phyloP scores from a whole-genome alignment of 2,888 invertebrate genomes.

The Tholera decimalis region DNA sequence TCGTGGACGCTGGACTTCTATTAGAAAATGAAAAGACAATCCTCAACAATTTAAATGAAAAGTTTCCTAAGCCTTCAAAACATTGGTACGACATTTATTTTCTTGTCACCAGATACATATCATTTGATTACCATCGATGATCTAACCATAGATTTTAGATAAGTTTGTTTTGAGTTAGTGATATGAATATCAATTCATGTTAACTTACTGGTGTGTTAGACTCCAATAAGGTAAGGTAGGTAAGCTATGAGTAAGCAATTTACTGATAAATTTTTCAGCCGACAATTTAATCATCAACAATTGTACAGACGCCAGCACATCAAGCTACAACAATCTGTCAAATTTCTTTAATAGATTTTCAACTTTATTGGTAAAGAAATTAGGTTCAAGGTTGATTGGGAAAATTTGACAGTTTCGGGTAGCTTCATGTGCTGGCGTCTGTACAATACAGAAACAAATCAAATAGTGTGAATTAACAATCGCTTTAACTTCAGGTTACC shows the following conservation, averaged over 20 bases:
- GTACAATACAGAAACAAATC: no score
- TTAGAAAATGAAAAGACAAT: conserved; percentile 96
- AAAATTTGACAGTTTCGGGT: no score
- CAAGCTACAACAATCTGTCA: no score
- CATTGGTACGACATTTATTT: conserved; percentile 92
- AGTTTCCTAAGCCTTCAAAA: conserved; percentile 96
- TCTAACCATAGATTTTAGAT: conserved; percentile 11
- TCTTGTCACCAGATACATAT: not conserved
- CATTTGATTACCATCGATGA: conserved; percentile 4
- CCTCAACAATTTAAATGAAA: conserved; percentile 94
- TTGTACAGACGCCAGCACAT: no score
- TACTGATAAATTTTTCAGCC: conserved; percentile 45
- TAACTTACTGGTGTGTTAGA: conserved; percentile 5
- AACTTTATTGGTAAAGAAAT: no score
- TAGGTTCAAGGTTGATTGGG: no score
- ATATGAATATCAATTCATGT: conserved; percentile 29
- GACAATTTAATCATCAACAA: conserved; percentile 30
- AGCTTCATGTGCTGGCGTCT: no score
- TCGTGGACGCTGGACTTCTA: conserved; percentile 96
- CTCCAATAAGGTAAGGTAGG: conserved; percentile 17
- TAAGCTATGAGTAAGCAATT: conserved; percentile 17
- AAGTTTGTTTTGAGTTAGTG: conserved; percentile 9
- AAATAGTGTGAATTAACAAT: conserved; percentile 7
- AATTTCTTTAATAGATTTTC: no score
- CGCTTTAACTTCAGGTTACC: conserved; percentile 92